Percentiles rank a stretch among this genome's conserved stretches.
Conservation (phyloP, 37 sponge, comb jelly and placozoan species). For the Chondrilla cf. caribensis region DNA sequence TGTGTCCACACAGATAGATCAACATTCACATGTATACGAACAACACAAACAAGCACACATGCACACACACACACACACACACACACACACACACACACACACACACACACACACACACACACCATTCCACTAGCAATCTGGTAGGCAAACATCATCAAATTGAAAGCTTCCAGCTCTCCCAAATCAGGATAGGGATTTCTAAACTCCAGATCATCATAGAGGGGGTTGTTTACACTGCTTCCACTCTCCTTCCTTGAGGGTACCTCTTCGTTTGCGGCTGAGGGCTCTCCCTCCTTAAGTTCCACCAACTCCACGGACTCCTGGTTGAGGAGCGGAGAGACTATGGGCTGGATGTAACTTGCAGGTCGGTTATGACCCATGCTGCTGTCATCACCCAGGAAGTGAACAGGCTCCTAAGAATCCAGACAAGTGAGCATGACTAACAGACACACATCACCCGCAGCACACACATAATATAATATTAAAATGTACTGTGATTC, state of each 20-base stretch:
- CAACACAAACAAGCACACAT: background rate
- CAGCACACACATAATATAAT: too few relatives aligned
- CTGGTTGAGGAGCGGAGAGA: background rate
- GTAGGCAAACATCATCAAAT: slow-evolving; percentile 63
- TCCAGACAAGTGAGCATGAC: too few relatives aligned
- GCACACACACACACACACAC: slow-evolving; percentile 26
- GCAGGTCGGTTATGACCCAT: slow-evolving; percentile 19
- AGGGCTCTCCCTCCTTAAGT: background rate
- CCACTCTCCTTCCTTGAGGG: background rate
- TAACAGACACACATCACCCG: too few relatives aligned
- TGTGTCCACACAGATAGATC: background rate
- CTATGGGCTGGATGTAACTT: slow-evolving; percentile 15
- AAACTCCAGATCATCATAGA: background rate
- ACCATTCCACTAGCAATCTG: slow-evolving; percentile 73
- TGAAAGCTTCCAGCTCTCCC: slow-evolving; percentile 42
- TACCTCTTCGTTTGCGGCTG: background rate
- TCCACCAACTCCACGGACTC: slow-evolving; percentile 38
- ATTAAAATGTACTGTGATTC: too few relatives aligned
- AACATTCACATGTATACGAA: background rate
- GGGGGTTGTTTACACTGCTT: background rate
- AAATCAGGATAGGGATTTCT: slow-evolving; percentile 22
- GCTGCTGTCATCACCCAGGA: background rate
- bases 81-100: slow-evolving; percentile 23
- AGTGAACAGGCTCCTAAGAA: background rate
- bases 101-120: background rate